A percentile compares a stretch with the other conserved stretches of the same genome.
Conservation (phyloP, 2,797 vertebrate genomes). For the Heterohyrax brucei region DNA sequence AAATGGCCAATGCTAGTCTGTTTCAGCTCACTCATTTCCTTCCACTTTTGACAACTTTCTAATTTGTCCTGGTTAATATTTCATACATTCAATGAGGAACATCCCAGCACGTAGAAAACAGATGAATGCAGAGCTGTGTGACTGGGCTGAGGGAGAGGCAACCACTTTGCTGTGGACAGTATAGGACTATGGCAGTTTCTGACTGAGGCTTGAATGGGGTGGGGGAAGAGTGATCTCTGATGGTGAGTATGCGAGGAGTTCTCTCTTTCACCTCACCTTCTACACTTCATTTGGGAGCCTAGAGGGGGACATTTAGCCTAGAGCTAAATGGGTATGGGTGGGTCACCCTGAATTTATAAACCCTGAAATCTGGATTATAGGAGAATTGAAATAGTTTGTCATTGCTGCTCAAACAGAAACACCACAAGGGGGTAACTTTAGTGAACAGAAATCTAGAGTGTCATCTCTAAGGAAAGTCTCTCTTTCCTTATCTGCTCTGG, state of each 20-base stretch:
- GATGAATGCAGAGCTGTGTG: neutral
- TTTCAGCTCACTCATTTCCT: no score
- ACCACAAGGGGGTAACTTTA: neutral
- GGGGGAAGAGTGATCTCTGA: neutral
- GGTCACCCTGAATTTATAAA: neutral
- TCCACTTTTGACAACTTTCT: no score
- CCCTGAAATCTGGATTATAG: neutral
- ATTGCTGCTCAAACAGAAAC: neutral
- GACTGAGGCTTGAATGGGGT: neutral
- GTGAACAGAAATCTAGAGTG: neutral
- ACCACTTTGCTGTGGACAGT: neutral
- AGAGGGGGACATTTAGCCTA: no score
- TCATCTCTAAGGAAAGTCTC: neutral
- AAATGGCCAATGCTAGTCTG: no score
- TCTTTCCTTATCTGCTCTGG: neutral
- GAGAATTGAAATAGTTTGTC: neutral
- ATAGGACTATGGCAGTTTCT: neutral
- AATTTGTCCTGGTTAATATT: no score
- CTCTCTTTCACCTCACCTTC: neutral
- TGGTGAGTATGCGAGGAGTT: neutral
- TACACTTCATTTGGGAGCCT: neutral
- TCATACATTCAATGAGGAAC: neutral
- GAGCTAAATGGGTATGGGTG: neutral
- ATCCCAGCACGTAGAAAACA: neutral
- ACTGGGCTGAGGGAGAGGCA: neutral